Percentiles rank a stretch among this genome's conserved stretches.
phyloP scores from a whole-genome alignment of 2,888 invertebrate genomes.

The Vesta saturnalis region DNA sequence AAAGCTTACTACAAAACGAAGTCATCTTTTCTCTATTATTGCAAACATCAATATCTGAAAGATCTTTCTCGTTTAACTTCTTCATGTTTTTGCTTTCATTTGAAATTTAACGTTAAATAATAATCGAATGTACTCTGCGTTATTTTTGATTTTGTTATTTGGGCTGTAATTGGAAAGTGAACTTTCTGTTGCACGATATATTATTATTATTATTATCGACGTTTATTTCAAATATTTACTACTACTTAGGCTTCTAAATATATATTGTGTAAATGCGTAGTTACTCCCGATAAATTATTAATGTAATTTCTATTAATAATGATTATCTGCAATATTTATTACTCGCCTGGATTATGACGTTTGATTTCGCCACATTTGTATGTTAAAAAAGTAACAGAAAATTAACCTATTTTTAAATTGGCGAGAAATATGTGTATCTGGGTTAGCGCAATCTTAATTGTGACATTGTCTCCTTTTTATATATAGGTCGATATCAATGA shows the following conservation, averaged over 20 bases:
- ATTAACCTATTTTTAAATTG: not conserved
- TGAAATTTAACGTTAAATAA: no score
- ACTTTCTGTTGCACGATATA: no score
- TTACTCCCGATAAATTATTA: not conserved
- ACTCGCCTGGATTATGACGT: slow-evolving; percentile 12
- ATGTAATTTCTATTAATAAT: slow-evolving; percentile 15
- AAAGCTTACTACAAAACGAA: slow-evolving; percentile 21
- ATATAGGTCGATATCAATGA: not conserved
- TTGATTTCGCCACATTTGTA: slow-evolving; percentile 7
- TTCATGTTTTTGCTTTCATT: not conserved
- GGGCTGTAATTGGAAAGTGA: no score
- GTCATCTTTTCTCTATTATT: slow-evolving; percentile 3
- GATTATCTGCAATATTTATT: slow-evolving; percentile 12
- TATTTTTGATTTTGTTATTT: no score
- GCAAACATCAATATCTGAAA: slow-evolving; percentile 15
- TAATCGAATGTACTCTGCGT: no score
- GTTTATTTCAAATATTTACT: not conserved
- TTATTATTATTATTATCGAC: not conserved
- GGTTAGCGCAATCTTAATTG: not conserved
- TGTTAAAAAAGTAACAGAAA: not conserved
- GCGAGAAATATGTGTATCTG: not conserved
- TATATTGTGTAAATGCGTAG: not conserved
- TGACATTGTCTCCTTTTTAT: not conserved
- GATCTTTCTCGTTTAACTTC: slow-evolving; percentile 2
- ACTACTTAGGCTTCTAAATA: not conserved